Conservation (phyloP, 2,797 vertebrate species). For the Leuciscus waleckii region DNA sequence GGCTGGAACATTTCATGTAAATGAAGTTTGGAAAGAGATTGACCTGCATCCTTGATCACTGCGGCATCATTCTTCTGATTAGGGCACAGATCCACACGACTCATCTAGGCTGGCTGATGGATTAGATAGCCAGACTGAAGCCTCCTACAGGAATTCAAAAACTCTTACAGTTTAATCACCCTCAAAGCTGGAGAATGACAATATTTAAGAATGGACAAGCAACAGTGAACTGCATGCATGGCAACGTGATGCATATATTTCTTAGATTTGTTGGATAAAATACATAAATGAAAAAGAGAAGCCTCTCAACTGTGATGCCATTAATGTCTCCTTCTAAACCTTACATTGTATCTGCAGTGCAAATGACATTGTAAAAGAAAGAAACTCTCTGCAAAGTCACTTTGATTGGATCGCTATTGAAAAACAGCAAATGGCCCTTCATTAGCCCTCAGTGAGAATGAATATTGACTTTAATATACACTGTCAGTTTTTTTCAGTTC, state of each 20-base stretch:
- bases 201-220: conserved; percentile 53
- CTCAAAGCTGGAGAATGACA: conserved; percentile 45
- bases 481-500: conserved; percentile 39
- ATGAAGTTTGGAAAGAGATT: conserved; percentile 64
- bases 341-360: conserved; percentile 14
- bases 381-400: conserved; percentile 50
- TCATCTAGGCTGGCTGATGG: conserved; percentile 62
- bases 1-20: conserved; percentile 60
- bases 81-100: conserved; percentile 57
- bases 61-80: conserved; percentile 66
- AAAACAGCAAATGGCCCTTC: conserved; percentile 40
- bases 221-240: not conserved
- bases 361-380: conserved; percentile 45
- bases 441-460: conserved; percentile 57
- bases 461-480: conserved; percentile 62
- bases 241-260: not conserved
- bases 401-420: conserved; percentile 56
- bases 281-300: not conserved
- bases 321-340: conserved; percentile 14
- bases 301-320: not conserved
- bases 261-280: conserved; percentile 27
- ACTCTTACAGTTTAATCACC: conserved; percentile 59
- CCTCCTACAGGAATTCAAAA: conserved; percentile 62
- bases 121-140: conserved; percentile 58
- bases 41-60: conserved; percentile 64